phyloP scores from a whole-genome alignment of 2,797 vertebrate species.

The Pseudomugil gertrudae region DNA sequence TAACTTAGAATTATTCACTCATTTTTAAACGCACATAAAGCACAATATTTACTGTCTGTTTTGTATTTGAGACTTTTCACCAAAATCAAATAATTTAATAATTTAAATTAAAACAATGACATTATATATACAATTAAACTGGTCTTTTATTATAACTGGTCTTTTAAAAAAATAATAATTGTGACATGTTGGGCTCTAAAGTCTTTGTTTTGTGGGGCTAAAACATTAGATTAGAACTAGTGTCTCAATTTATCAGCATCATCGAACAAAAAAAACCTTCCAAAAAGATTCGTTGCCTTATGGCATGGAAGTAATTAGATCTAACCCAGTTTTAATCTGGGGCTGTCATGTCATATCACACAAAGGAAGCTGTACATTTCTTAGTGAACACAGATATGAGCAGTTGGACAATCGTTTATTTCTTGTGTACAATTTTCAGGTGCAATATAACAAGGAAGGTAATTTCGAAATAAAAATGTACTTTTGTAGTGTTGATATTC shows the following conservation, averaged over 20 bases:
- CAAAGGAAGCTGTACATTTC: slow-evolving; percentile 34
- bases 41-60: neutral
- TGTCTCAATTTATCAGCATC: slow-evolving; percentile 53
- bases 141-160: too few relatives aligned
- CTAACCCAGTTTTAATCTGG: slow-evolving; percentile 59
- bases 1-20: neutral
- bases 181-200: slow-evolving; percentile 48
- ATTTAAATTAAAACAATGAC: too few relatives aligned
- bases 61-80: neutral
- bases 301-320: slow-evolving; percentile 59
- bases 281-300: slow-evolving; percentile 59
- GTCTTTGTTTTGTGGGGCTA: slow-evolving; percentile 27
- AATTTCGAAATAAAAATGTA: too few relatives aligned
- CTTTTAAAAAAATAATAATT: neutral
- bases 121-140: too few relatives aligned
- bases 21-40: too few relatives aligned
- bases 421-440: slow-evolving; percentile 4
- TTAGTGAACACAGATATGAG: slow-evolving; percentile 40
- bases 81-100: too few relatives aligned
- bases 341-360: slow-evolving; percentile 27
- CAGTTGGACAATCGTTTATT: slow-evolving; percentile 5
- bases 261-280: slow-evolving; percentile 36
- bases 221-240: slow-evolving; percentile 52
- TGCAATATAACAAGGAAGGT: slow-evolving; percentile 1
- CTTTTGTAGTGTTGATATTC: slow-evolving; percentile 5